Percentiles rank a stretch among this genome's conserved stretches.
These are phyloP conservation scores for Xenopus borealis DNA, from an alignment of 2,113 vertebrate species.

Conservation along the genomic window DNA sequence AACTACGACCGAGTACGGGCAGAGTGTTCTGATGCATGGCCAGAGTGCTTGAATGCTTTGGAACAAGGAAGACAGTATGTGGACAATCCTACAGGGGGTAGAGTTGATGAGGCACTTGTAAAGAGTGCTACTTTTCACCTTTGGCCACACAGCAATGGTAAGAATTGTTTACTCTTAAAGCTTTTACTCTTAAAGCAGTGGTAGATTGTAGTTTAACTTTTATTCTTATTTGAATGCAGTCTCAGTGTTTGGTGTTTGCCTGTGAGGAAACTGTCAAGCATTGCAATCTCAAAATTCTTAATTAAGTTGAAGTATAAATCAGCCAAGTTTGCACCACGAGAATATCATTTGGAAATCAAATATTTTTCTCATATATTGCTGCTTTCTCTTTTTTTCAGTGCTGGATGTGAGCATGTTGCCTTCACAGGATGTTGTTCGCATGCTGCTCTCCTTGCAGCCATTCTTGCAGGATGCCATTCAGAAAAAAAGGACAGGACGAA, in stretches of 20 bases:
- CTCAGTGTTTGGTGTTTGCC: too few relatives aligned
- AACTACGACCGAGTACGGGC: constrained; percentile 88
- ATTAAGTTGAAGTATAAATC: too few relatives aligned
- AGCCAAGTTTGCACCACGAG: too few relatives aligned
- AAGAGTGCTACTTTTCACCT: constrained; percentile 87
- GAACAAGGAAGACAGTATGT: constrained; percentile 94
- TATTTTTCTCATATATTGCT: too few relatives aligned
- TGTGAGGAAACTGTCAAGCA: too few relatives aligned
- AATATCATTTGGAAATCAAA: too few relatives aligned
- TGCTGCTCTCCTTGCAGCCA: constrained; percentile 93
- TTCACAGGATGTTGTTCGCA: constrained; percentile 93
- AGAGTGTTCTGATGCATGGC: constrained; percentile 86
- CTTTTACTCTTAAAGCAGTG: background rate
- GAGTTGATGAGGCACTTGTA: constrained; percentile 85
- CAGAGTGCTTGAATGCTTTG: constrained; percentile 88
- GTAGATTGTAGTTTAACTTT: background rate
- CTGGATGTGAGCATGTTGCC: constrained; percentile 92
- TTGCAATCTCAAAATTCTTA: too few relatives aligned
- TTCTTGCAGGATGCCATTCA: constrained; percentile 97
- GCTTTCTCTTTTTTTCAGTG: constrained; percentile 60
- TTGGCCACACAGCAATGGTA: constrained; percentile 92
- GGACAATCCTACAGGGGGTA: constrained; percentile 89
- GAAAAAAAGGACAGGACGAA: constrained; percentile 92
- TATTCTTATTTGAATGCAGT: too few relatives aligned
- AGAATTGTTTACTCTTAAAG: constrained; percentile 24